Evolutionary conservation across 2,797 vertebrate species (phyloP).

Genomic region (Novumbra hubbsi): DNA sequence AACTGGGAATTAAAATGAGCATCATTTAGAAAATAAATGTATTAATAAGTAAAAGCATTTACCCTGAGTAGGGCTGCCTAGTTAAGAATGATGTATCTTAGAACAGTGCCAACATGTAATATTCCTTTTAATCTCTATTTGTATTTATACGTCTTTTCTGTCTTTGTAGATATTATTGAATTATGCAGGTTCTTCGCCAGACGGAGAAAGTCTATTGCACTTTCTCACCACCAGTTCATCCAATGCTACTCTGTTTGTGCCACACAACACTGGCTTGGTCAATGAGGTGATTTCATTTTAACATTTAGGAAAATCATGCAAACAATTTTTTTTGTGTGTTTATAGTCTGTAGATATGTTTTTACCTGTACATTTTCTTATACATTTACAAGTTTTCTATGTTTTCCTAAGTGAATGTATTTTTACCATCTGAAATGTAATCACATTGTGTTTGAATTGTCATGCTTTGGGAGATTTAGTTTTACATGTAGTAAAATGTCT

Average conservation of each 20-base stretch:
- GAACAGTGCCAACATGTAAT: no score
- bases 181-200: constrained; percentile 74
- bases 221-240: constrained; percentile 77
- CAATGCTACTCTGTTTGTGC: constrained; percentile 87
- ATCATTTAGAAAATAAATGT: no score
- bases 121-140: no score
- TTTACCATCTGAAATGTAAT: not conserved
- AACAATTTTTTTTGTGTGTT: not conserved
- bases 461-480: no score
- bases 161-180: constrained; percentile 78
- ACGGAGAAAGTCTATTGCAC: constrained; percentile 78
- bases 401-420: not conserved
- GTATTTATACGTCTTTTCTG: constrained; percentile 1
- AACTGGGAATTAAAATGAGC: no score
- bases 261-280: constrained; percentile 83
- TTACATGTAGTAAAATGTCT: no score
- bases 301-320: not conserved
- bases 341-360: not conserved
- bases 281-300: constrained; percentile 76
- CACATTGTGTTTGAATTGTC: no score
- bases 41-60: no score
- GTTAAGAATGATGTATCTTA: no score
- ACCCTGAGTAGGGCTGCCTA: no score
- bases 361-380: no score
- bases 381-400: not conserved